Percentiles rank a stretch among this genome's conserved stretches.
Evolutionary conservation across 2,113 vertebrate species (phyloP).

Genomic region (Corythornis cristatus): DNA sequence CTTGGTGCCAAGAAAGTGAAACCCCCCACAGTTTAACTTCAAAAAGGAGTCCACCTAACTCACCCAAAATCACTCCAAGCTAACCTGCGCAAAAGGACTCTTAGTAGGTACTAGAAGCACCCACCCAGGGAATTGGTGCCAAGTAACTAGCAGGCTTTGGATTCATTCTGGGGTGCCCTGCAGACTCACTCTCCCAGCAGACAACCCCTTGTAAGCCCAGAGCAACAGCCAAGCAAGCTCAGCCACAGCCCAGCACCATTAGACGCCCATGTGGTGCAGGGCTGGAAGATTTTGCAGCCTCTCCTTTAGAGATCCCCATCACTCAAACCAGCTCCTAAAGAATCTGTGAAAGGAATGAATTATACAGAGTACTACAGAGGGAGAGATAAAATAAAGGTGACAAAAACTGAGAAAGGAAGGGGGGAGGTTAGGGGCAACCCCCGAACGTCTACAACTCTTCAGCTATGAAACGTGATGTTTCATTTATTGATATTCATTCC

Average conservation of each 20-base stretch:
- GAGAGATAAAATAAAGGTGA: not conserved
- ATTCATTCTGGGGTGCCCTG: not conserved
- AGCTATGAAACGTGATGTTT: not conserved
- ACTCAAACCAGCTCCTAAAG: not conserved
- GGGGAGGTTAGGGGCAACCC: not conserved
- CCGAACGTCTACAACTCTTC: not conserved
- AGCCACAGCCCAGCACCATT: not conserved
- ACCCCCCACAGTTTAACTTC: not conserved
- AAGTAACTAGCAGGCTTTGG: not conserved
- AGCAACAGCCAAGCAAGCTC: not conserved
- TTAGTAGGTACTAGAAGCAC: not conserved
- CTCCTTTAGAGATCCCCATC: not conserved
- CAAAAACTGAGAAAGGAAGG: not conserved
- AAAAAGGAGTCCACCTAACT: not conserved
- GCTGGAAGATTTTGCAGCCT: not conserved
- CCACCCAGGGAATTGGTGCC: not conserved
- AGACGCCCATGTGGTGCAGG: not conserved
- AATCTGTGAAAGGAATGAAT: not conserved
- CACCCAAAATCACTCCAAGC: not conserved
- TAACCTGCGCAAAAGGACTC: not conserved
- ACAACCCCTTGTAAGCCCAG: not conserved
- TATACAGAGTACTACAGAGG: not conserved
- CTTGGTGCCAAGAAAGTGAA: not conserved
- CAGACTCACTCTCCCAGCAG: not conserved
- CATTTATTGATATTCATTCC: not conserved